A percentile compares a stretch with the other conserved stretches of the same genome.
Conservation (phyloP, 1,140 invertebrate species). For the Apis florea region DNA sequence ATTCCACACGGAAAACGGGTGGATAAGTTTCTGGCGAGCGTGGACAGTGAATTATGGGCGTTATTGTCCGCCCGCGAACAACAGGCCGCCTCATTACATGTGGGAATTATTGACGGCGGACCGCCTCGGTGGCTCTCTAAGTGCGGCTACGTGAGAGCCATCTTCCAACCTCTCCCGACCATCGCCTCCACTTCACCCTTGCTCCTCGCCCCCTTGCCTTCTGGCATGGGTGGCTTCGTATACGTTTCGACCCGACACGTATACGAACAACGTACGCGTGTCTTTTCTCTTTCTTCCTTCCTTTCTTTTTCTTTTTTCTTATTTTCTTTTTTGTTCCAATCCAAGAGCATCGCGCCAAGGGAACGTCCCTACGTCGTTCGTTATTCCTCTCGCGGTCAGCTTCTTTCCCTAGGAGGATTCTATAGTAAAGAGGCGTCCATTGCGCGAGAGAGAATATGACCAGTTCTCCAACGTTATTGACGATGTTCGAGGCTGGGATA, state of each 20-base stretch:
- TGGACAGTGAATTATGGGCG: slow-evolving; percentile 73
- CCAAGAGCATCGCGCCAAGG: not conserved
- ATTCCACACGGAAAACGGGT: slow-evolving; percentile 52
- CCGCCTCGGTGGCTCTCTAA: slow-evolving; percentile 58
- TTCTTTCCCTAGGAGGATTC: not conserved
- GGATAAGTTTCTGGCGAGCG: slow-evolving; percentile 57
- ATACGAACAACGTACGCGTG: not conserved
- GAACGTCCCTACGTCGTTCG: not conserved
- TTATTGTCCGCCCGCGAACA: slow-evolving; percentile 74
- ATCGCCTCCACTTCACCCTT: slow-evolving; percentile 31
- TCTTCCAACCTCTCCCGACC: slow-evolving; percentile 26
- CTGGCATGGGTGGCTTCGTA: not conserved
- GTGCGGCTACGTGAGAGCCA: slow-evolving; percentile 20
- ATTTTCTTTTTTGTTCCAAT: slow-evolving; percentile 6
- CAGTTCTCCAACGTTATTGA: slow-evolving; percentile 48
- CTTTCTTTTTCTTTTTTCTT: not conserved
- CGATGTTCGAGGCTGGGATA: slow-evolving; percentile 1
- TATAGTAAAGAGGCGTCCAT: slow-evolving; percentile 1
- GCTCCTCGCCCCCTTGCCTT: slow-evolving; percentile 33
- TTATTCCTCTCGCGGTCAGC: not conserved
- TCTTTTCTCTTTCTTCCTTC: not conserved
- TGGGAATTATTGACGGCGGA: slow-evolving; percentile 70
- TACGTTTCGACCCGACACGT: not conserved
- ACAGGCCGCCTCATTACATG: slow-evolving; percentile 68
- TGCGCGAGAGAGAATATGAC: slow-evolving; percentile 41